phyloP scores from a whole-genome alignment of 2,113 vertebrate species.

The Poeciliopsis prolifica region DNA sequence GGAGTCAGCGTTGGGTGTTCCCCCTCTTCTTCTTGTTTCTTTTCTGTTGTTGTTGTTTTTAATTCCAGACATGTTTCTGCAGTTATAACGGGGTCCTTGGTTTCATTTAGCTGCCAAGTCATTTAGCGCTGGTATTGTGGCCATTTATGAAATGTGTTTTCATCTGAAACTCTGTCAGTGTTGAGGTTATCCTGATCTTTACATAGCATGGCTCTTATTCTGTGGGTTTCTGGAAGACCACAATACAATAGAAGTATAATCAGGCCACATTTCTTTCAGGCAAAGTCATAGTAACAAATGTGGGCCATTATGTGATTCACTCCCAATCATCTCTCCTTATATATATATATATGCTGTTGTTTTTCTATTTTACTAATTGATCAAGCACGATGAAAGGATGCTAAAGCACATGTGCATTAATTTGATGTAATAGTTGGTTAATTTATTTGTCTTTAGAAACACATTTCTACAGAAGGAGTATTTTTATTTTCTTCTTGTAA shows the following conservation, averaged over 20 bases:
- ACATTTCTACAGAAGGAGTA: background rate
- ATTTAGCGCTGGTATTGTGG: constrained; percentile 64
- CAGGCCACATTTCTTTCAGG: constrained; percentile 4
- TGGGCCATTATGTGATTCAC: background rate
- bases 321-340: background rate
- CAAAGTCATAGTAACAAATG: background rate
- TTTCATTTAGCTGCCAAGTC: constrained; percentile 54
- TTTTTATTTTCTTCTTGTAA: background rate
- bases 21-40: constrained; percentile 28
- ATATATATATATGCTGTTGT: background rate
- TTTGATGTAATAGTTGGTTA: background rate
- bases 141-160: constrained; percentile 60
- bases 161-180: constrained; percentile 16
- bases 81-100: constrained; percentile 56
- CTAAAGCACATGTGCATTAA: background rate
- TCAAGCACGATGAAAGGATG: background rate
- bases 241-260: constrained; percentile 15
- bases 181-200: constrained; percentile 36
- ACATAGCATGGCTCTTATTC: background rate
- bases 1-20: constrained; percentile 56
- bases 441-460: background rate
- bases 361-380: background rate
- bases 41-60: constrained; percentile 6
- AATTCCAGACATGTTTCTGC: constrained; percentile 61
- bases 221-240: constrained; percentile 18